Base-by-base conservation (phyloP, 2,888 invertebrate genomes). In the Tridacna crocea region DNA sequence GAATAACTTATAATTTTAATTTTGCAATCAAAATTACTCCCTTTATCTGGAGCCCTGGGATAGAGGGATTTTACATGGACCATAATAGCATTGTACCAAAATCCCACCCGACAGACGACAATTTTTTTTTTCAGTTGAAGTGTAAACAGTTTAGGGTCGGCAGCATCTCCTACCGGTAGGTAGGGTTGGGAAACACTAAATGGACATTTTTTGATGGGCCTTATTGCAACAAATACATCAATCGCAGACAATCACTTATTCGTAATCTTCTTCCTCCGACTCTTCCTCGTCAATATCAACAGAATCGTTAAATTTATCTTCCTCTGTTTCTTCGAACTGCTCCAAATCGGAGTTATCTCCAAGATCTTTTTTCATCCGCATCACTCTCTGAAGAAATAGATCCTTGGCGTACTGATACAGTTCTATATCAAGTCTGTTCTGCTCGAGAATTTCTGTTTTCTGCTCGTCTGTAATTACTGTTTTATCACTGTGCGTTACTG, bases 381-480 rank as follows among this genome's bases (percentile, higher is more conserved):
- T 72, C 0, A 92, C 83, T 27, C 99, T 96, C 94, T 95, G 94
- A 81, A 94, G 92, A 94, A 99, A 96, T 88, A 99, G 96, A 93
- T 96, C 96, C 94, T 97, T 97, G 74, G 99, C 99, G 95, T 97
- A 99, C 88, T 97, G 96, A 94, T 99, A 99, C 77, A 99, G 96
- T 95, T 98, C 97, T 80, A 98, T 95, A 94, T 99, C 99, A 87
- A 99, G 95, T 84, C 96, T 96, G 95, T 99, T 99, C 88, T 98
- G 96, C 91, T 96, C 95, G 90, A 96, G 96, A 91, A 99, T 96
- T 93, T 96, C 96, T 46, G 96, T 95, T 84, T 97, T 95, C 94
- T 98, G 97, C 83, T 96, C 96, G 0, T 96, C 95, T 55, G 96
- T 96, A 82, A 99, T 95, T 81, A 97, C 96, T 22, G 97, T 96